Base-by-base conservation (phyloP, 2,797 vertebrate species). In the Leptatherina wallacei region DNA sequence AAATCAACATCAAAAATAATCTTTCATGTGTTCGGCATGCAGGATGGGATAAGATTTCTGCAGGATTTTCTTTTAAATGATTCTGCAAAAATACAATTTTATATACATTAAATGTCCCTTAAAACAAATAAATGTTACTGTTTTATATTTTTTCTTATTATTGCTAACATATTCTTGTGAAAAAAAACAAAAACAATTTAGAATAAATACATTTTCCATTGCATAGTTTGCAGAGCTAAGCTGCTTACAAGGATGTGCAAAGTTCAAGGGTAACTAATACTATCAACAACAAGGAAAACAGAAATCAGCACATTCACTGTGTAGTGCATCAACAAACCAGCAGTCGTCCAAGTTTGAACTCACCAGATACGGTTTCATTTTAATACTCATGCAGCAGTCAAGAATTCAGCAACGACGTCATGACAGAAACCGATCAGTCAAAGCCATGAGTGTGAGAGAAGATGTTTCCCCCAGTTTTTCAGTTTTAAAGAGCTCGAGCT, bases 171-270 rank as follows among this genome's bases (percentile, higher is more conserved):
- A 69, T 33, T 49, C 5, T 29, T 65, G 4, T 59, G 33, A 57
- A 51, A 2, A 2, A 68, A 1, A 65, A 32, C 4, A 32, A 55
- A 65, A 61, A 69, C 67, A 14, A 6, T 65, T 67, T 2, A 29
- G 44, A 82, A 91, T 92, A 89, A 88, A 90, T 89, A 90, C 55
- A 83, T 27, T 59, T 52, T 76, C 20, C 8, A 68, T 70, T 82
- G 80, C 70, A 85, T 82, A 80, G 60, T 67, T 76, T 82, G 75
- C 69, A 70, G 81, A 84, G 74, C 58, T 69, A 76, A 80, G 73
- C 78, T 65, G 60, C 61, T 42, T 69, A 49, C n/a, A 69, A 55
- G n/a, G 8, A 47, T 82, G 80, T 84, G 80, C 81, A 84, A 79
- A 78, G 52, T 69, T 67, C 51, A 81, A 68, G 61, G 27, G 27